phyloP scores from a whole-genome alignment of 2,113 vertebrate genomes.

The Tursiops truncatus region DNA sequence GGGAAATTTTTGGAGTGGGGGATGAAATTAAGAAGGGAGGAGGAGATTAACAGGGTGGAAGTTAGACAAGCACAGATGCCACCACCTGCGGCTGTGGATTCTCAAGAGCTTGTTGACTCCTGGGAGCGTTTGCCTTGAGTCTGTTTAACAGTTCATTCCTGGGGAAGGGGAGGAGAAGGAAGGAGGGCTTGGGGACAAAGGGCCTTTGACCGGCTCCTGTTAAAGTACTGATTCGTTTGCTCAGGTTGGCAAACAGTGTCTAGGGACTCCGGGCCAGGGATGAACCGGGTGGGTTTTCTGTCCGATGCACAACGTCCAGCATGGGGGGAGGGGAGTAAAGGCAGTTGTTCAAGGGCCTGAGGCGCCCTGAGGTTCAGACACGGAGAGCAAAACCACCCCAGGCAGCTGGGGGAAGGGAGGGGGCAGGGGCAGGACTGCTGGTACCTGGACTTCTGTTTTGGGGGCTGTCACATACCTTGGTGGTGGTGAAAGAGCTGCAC shows the following conservation, averaged over 20 bases:
- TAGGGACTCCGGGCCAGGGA: not conserved
- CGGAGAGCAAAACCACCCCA: not conserved
- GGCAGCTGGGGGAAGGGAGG: not conserved
- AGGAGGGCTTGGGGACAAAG: conserved; percentile 46
- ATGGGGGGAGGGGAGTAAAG: not conserved
- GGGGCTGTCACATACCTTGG: not conserved
- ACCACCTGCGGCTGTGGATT: conserved; percentile 22
- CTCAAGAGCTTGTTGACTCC: conserved; percentile 49
- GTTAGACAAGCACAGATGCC: conserved; percentile 43
- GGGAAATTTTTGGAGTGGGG: not conserved
- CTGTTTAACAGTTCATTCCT: conserved; percentile 1
- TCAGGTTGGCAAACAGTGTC: conserved; percentile 54
- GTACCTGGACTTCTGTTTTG: not conserved
- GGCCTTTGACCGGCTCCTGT: not conserved
- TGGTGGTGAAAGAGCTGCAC: rapidly evolving
- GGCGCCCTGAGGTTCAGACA: not conserved
- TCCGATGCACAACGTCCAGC: not conserved
- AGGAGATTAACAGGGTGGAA: not conserved
- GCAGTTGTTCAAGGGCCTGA: not conserved
- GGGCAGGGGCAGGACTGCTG: no score
- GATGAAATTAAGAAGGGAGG: not conserved
- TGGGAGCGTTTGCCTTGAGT: not conserved
- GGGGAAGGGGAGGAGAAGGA: conserved; percentile 28
- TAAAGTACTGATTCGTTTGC: conserved; percentile 27
- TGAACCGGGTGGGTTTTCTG: not conserved